phyloP scores from a whole-genome alignment of 2,113 vertebrate species.

The Cavia porcellus region DNA sequence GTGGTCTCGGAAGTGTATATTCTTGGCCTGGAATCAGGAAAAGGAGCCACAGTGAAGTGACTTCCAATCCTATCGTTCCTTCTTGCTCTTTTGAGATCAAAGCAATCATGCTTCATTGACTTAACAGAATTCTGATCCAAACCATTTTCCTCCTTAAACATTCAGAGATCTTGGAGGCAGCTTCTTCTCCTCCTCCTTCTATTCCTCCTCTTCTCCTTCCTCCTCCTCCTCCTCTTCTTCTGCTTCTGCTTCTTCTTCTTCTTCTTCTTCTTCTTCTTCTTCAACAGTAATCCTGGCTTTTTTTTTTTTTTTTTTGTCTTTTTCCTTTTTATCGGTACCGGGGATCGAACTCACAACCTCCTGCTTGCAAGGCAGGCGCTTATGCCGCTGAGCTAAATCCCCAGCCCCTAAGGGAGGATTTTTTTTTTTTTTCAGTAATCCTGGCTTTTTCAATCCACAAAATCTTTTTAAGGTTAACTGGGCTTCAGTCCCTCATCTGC shows the following conservation, averaged over 20 bases:
- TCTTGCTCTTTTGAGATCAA: neutral
- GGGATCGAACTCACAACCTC: no score
- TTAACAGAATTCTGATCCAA: slow-evolving; percentile 50
- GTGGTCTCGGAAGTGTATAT: neutral
- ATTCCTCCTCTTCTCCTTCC: no score
- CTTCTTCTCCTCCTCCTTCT: no score
- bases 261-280: no score
- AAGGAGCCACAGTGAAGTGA: neutral
- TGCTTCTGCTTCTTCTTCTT: no score
- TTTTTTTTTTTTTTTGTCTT: no score
- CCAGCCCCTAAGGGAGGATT: no score
- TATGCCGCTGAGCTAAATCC: no score
- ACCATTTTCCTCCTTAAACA: slow-evolving; percentile 46
- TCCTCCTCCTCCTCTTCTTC: no score
- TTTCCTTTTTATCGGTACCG: no score
- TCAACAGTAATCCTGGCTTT: no score
- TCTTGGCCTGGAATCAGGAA: neutral
- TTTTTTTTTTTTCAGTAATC: neutral
- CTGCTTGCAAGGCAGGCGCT: no score
- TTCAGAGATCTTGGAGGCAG: slow-evolving; percentile 37
- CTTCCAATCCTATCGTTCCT: slow-evolving; percentile 1
- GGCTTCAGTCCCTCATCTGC: neutral
- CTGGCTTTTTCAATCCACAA: neutral
- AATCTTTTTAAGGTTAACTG: neutral
- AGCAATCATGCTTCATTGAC: slow-evolving; percentile 30